These are phyloP conservation scores for Cantharis nigra DNA, from an alignment of 2,888 invertebrate species.

Conservation along the genomic window DNA sequence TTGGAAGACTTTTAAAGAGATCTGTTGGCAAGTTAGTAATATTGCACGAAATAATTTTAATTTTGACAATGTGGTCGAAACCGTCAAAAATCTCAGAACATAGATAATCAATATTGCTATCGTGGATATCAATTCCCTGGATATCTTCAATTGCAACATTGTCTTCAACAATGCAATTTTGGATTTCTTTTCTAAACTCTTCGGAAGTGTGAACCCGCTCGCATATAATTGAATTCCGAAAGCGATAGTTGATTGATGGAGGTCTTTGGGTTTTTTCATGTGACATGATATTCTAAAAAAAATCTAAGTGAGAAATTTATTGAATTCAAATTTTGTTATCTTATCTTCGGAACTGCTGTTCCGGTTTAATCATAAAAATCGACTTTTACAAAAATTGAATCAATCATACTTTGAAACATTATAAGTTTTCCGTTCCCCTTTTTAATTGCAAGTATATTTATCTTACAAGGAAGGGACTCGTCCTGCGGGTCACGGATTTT, in stretches of 20 bases:
- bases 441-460: no score
- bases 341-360: no score
- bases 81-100: slow-evolving; percentile 8
- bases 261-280: neutral
- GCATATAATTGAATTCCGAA: slow-evolving; percentile 12
- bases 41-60: slow-evolving; percentile 10
- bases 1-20: neutral
- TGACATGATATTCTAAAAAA: neutral
- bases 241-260: slow-evolving; percentile 11
- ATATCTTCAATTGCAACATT: slow-evolving; percentile 9
- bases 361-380: no score
- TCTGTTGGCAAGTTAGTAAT: slow-evolving; percentile 8
- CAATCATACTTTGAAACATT: no score
- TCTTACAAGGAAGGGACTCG: no score
- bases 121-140: slow-evolving; percentile 13
- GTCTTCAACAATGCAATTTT: slow-evolving; percentile 9
- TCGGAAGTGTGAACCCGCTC: neutral
- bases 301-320: neutral
- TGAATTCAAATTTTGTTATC: no score
- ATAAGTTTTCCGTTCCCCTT: no score
- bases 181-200: slow-evolving; percentile 1
- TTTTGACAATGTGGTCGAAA: slow-evolving; percentile 1
- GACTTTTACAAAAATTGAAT: no score
- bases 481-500: no score
- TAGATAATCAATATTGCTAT: slow-evolving; percentile 11